phyloP scores from a whole-genome alignment of 2,113 vertebrate species.

The Pollachius pollachius region DNA sequence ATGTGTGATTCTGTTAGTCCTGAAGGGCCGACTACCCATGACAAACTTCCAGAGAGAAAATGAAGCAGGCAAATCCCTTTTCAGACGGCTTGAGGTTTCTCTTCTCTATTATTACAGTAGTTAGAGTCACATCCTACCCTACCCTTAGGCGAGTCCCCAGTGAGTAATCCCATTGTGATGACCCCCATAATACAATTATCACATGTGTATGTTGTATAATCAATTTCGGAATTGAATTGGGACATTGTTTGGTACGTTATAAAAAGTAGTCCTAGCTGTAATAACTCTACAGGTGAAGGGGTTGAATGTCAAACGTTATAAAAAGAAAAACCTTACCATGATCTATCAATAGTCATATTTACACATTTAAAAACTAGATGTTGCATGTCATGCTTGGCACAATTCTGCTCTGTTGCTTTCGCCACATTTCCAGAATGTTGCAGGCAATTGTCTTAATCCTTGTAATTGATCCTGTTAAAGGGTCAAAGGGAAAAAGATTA shows the following conservation, averaged over 20 bases:
- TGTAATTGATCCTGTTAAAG: slow-evolving; percentile 64
- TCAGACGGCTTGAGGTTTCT: slow-evolving; percentile 67
- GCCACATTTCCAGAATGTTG: neutral
- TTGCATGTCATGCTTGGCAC: neutral
- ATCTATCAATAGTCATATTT: too few species aligned
- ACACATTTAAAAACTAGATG: neutral
- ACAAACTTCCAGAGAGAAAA: slow-evolving; percentile 66
- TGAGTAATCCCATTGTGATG: neutral
- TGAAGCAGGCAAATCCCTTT: slow-evolving; percentile 64
- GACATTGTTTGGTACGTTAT: too few species aligned
- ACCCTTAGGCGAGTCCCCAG: neutral
- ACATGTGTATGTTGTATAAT: too few species aligned
- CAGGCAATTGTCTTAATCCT: slow-evolving; percentile 32
- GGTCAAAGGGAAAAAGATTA: slow-evolving; percentile 54
- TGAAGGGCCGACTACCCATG: slow-evolving; percentile 41
- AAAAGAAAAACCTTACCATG: too few species aligned
- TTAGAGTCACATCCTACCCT: neutral
- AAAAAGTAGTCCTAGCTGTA: too few species aligned
- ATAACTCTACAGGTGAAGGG: too few species aligned
- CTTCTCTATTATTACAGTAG: slow-evolving; percentile 36
- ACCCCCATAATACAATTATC: neutral
- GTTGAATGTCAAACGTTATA: neutral
- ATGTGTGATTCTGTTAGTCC: neutral
- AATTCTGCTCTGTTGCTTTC: neutral
- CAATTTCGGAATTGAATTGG: too few species aligned